A percentile compares a stretch with the other conserved stretches of the same genome.
These are phyloP conservation scores for Drosophila ambigua DNA, from an alignment of 1,140 invertebrate species.

Conservation along the genomic window DNA sequence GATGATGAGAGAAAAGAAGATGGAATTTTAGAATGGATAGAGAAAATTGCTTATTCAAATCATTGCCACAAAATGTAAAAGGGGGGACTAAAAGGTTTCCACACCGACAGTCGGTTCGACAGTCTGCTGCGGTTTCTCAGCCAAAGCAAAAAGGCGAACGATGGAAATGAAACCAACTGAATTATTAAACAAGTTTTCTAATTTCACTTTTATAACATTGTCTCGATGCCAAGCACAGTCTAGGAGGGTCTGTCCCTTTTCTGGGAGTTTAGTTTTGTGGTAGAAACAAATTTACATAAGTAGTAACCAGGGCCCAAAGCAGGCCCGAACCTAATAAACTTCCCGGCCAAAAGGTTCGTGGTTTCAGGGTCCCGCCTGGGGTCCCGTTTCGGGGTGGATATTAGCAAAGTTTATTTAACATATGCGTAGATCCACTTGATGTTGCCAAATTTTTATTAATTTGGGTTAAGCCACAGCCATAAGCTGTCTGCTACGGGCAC, in stretches of 20 bases:
- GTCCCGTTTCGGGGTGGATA: conserved; percentile 37
- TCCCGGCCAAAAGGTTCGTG: conserved; percentile 60
- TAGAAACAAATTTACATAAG: conserved; percentile 64
- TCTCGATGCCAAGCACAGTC: conserved; percentile 7
- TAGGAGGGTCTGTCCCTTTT: conserved; percentile 16
- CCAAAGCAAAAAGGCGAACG: conserved; percentile 5
- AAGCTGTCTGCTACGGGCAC: conserved; percentile 25
- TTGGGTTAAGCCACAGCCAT: conserved; percentile 68
- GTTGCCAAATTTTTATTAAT: conserved; percentile 73
- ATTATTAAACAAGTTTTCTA: conserved; percentile 80
- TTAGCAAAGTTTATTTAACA: conserved; percentile 61
- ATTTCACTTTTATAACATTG: conserved; percentile 66
- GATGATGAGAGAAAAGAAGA: conserved; percentile 11
- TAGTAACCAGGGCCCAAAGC: conserved; percentile 27
- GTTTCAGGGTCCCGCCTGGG: conserved; percentile 30
- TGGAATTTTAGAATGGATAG: neutral
- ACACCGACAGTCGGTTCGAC: neutral
- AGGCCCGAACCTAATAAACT: conserved; percentile 64
- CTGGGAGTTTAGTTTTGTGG: conserved; percentile 20
- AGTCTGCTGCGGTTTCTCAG: conserved; percentile 34
- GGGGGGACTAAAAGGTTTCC: conserved; percentile 58
- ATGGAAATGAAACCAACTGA: conserved; percentile 48
- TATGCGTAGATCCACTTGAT: conserved; percentile 72
- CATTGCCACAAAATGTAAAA: conserved; percentile 37
- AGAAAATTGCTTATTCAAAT: conserved; percentile 13